A percentile compares a stretch with the other conserved stretches of the same genome.
Evolutionary conservation across 2,113 vertebrate genomes (phyloP).

Genomic region (Parus major): DNA sequence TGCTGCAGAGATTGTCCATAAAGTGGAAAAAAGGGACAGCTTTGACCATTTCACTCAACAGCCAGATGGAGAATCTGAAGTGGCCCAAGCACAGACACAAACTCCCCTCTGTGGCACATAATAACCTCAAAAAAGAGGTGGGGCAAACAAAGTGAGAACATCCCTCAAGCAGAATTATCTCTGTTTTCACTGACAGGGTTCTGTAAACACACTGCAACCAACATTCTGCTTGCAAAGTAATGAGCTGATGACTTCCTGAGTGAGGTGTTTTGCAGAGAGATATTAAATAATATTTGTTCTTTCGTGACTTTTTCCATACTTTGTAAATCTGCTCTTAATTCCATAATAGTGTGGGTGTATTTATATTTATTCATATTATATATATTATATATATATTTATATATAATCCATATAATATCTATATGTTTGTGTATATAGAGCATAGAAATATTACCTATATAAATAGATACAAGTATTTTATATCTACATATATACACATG

Average conservation of each 20-base stretch:
- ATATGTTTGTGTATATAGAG: not conserved
- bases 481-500: no score
- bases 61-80: not conserved
- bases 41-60: not conserved
- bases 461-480: not conserved
- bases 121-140: not conserved
- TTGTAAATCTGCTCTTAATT: not conserved
- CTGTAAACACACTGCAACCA: not conserved
- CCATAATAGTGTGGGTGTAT: fast-evolving
- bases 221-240: not conserved
- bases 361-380: not conserved
- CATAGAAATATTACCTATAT: not conserved
- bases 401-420: no score
- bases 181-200: not conserved
- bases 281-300: not conserved
- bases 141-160: not conserved
- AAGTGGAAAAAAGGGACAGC: not conserved
- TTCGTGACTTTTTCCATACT: not conserved
- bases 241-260: not conserved
- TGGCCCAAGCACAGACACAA: not conserved
- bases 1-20: not conserved
- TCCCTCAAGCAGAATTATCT: not conserved
- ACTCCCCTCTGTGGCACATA: not conserved
- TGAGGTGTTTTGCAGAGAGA: not conserved
- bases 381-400: no score